Evolutionary conservation across 2,113 vertebrate species (phyloP).

Genomic region (Irena cyanogastra): DNA sequence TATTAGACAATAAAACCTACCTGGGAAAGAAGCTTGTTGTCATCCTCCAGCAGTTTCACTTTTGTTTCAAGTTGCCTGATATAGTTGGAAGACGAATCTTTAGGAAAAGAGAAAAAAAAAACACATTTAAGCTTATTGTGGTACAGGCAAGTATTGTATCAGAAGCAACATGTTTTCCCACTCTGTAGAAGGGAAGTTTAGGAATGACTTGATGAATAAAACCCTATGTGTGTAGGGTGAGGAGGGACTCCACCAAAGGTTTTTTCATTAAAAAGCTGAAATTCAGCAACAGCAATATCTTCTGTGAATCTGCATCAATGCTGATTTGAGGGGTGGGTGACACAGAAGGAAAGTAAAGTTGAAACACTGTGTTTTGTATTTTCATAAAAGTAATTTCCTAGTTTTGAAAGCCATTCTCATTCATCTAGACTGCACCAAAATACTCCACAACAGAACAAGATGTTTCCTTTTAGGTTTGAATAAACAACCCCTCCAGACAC

Average conservation of each 20-base stretch:
- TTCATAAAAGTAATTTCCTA: neutral
- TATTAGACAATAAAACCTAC: conserved; percentile 64
- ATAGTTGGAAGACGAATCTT: conserved; percentile 91
- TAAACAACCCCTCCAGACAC: neutral
- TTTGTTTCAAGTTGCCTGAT: conserved; percentile 93
- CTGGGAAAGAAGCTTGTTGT: conserved; percentile 89
- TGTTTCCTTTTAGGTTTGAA: neutral
- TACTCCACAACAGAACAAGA: neutral
- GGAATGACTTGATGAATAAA: neutral
- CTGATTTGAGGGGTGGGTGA: no score
- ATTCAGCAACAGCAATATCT: neutral
- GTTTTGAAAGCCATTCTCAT: neutral
- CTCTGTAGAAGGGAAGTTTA: neutral
- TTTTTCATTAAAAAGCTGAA: neutral
- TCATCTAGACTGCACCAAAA: neutral
- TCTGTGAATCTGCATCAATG: neutral
- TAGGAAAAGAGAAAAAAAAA: conserved; percentile 1
- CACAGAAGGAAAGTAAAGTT: neutral
- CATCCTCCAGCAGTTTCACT: conserved; percentile 89
- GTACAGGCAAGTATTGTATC: neutral
- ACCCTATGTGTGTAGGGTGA: neutral
- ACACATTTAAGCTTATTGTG: neutral
- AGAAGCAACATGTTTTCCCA: neutral
- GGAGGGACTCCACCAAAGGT: neutral
- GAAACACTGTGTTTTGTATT: neutral